phyloP scores from a whole-genome alignment of 2,888 invertebrate species.

The Chrysomela aeneicollis region DNA sequence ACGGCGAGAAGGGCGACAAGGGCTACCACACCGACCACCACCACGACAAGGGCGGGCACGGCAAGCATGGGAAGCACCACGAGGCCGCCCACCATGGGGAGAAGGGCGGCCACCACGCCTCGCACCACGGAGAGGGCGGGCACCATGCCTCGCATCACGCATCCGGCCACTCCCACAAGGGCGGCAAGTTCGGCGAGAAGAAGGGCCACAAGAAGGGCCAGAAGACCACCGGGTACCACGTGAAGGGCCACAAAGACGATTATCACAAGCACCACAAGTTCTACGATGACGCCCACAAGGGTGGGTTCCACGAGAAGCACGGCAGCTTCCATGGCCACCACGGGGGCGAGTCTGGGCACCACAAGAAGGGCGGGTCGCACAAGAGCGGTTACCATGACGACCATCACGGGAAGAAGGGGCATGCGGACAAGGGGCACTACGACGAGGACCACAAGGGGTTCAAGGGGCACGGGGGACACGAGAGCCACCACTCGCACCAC shows the following conservation, averaged over 20 bases:
- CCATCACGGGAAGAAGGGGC: conserved; percentile 84
- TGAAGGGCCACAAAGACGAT: conserved; percentile 87
- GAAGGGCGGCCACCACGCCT: conserved; percentile 82
- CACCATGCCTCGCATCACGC: conserved; percentile 81
- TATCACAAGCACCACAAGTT: conserved; percentile 88
- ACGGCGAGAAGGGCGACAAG: conserved; percentile 81
- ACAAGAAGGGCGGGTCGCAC: conserved; percentile 83
- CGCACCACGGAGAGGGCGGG: conserved; percentile 79
- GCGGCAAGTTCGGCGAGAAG: conserved; percentile 80
- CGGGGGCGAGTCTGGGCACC: conserved; percentile 78
- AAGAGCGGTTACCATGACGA: conserved; percentile 82
- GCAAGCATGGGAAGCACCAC: conserved; percentile 79
- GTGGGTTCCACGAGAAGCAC: conserved; percentile 83
- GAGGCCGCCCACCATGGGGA: conserved; percentile 80
- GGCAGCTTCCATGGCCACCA: conserved; percentile 82
- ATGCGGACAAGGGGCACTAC: conserved; percentile 83
- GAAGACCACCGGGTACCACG: conserved; percentile 83
- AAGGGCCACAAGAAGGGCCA: conserved; percentile 87
- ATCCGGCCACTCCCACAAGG: conserved; percentile 79
- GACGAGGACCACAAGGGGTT: conserved; percentile 85
- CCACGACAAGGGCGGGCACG: conserved; percentile 81
- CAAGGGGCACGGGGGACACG: conserved; percentile 82
- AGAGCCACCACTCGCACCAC: conserved; percentile 78
- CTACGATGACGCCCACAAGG: conserved; percentile 87
- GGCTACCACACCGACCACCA: conserved; percentile 79